These are phyloP conservation scores for Aurelia aurita complex sp. Pacific DNA, from an alignment of 30 jellyfish, hydroid and myxozoan genomes.

Conservation along the genomic window DNA sequence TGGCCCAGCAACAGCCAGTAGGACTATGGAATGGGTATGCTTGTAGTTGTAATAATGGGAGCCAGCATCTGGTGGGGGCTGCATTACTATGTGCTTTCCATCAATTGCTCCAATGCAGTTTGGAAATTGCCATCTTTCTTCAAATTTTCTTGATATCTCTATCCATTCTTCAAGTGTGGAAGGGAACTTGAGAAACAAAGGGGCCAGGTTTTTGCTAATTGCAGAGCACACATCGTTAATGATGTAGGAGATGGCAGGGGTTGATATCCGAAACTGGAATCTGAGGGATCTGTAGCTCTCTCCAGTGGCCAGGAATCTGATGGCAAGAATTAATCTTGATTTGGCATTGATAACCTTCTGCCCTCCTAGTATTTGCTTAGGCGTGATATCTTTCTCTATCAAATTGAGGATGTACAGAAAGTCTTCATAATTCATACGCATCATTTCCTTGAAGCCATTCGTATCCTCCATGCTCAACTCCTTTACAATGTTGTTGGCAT, in stretches of 20 bases:
- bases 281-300: slow-evolving; percentile 19
- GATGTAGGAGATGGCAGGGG: slow-evolving; percentile 50
- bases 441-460: slow-evolving; percentile 45
- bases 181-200: slow-evolving; percentile 56
- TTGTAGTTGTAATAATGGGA: neutral
- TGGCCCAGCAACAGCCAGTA: no score
- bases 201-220: slow-evolving; percentile 16
- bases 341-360: slow-evolving; percentile 35
- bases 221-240: slow-evolving; percentile 55
- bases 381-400: slow-evolving; percentile 30
- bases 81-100: slow-evolving; percentile 3
- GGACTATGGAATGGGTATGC: no score
- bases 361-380: neutral
- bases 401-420: slow-evolving; percentile 1
- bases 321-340: slow-evolving; percentile 17
- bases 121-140: neutral
- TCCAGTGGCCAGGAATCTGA: no score
- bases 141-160: slow-evolving; percentile 1
- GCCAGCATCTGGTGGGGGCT: slow-evolving; percentile 40
- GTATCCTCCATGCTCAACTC: slow-evolving; percentile 12
- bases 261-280: slow-evolving; percentile 32
- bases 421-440: slow-evolving; percentile 49
- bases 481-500: no score
- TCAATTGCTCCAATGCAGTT: no score
- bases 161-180: slow-evolving; percentile 58